phyloP scores from a whole-genome alignment of 2,888 invertebrate species.

The Ellobium chinense region DNA sequence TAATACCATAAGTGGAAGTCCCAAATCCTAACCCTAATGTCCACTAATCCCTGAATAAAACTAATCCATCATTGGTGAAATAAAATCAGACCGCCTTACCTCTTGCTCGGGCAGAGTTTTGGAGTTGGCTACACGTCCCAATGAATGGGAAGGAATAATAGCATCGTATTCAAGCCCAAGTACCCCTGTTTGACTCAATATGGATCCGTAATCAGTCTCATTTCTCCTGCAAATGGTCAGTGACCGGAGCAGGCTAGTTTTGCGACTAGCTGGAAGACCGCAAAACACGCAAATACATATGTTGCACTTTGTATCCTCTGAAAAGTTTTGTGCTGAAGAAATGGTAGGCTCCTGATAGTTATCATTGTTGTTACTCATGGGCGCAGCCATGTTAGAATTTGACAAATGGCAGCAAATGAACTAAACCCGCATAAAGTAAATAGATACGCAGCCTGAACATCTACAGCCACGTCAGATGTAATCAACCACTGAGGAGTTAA shows the following conservation, averaged over 20 bases:
- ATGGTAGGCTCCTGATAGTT: too few relatives aligned
- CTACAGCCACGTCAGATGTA: too few relatives aligned
- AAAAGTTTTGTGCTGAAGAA: too few relatives aligned
- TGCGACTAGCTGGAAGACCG: constrained; percentile 68
- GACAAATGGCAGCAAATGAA: too few relatives aligned
- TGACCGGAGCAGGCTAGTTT: constrained; percentile 49
- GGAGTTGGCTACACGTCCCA: background rate
- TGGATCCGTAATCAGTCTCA: background rate
- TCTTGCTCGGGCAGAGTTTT: background rate
- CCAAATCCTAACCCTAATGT: too few relatives aligned
- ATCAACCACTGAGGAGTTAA: too few relatives aligned
- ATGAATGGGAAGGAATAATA: background rate
- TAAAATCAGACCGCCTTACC: background rate
- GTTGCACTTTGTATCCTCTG: too few relatives aligned
- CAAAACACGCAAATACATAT: constrained; percentile 55
- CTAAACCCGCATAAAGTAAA: background rate
- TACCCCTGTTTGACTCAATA: background rate
- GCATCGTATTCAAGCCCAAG: constrained; percentile 26
- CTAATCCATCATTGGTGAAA: too few relatives aligned
- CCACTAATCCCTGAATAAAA: too few relatives aligned
- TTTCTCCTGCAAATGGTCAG: background rate
- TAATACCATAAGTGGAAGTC: too few relatives aligned
- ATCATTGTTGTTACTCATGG: too few relatives aligned
- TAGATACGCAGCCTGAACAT: background rate
- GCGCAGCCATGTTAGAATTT: too few relatives aligned